These are phyloP conservation scores for Python bivittatus DNA, from an alignment of 2,113 vertebrate species.

Conservation along the genomic window DNA sequence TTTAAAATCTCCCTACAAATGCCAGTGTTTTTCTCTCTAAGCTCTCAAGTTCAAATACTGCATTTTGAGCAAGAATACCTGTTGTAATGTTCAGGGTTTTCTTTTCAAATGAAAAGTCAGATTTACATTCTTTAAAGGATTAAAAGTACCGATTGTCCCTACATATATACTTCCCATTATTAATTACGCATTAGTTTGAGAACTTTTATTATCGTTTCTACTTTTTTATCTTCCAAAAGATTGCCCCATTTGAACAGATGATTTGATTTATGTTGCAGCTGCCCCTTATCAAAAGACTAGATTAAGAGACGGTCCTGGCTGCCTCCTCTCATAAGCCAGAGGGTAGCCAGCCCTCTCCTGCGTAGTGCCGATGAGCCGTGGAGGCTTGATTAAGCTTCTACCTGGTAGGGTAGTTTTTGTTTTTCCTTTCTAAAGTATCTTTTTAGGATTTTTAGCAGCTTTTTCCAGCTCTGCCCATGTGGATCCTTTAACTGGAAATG, in stretches of 20 bases:
- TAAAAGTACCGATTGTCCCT: neutral
- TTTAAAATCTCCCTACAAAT: neutral
- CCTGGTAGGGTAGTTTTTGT: too few species aligned
- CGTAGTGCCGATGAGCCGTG: neutral
- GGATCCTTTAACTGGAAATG: too few species aligned
- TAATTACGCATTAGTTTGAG: neutral
- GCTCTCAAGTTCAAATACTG: neutral
- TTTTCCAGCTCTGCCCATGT: neutral
- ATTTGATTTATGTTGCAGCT: neutral
- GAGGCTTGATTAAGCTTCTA: neutral
- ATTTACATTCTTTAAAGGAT: neutral
- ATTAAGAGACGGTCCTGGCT: neutral
- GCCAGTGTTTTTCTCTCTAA: neutral
- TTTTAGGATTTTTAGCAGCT: neutral
- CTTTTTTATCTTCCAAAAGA: neutral
- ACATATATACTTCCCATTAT: neutral
- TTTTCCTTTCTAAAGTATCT: neutral
- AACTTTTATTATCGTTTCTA: neutral
- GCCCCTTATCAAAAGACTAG: too few species aligned
- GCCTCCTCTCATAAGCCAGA: too few species aligned
- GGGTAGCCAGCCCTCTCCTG: neutral
- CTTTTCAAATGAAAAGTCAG: neutral
- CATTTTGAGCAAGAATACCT: neutral
- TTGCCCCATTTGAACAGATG: neutral
- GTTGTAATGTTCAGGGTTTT: neutral